phyloP scores from a whole-genome alignment of 1,140 invertebrate species.

The Aphelenchoides besseyi region DNA sequence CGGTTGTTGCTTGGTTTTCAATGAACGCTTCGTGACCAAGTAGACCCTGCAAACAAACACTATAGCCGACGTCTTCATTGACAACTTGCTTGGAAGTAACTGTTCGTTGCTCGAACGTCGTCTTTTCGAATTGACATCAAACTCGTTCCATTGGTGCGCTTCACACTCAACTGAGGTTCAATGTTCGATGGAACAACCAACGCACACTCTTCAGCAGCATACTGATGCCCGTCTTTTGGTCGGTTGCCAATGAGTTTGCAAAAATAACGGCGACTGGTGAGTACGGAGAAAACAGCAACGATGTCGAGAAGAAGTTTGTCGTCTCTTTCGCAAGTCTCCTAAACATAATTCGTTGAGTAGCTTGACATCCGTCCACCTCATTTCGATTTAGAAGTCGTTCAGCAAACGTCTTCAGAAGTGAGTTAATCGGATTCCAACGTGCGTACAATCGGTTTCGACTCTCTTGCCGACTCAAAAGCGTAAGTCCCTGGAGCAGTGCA shows the following conservation, averaged over 20 bases:
- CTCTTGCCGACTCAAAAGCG: neutral
- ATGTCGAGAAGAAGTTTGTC: slow-evolving; percentile 1
- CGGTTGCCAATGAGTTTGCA: slow-evolving; percentile 10
- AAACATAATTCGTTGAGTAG: slow-evolving; percentile 3
- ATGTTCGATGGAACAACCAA: neutral
- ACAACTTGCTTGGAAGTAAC: slow-evolving; percentile 14
- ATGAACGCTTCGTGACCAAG: slow-evolving; percentile 4
- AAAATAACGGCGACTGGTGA: neutral
- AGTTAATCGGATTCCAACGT: neutral
- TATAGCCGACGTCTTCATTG: neutral
- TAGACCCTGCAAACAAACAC: slow-evolving; percentile 10
- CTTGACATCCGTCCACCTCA: slow-evolving; percentile 1
- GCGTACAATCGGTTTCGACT: neutral
- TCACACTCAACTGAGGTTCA: slow-evolving; percentile 11
- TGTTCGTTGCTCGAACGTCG: neutral
- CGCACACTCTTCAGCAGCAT: slow-evolving; percentile 1
- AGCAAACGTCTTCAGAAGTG: neutral
- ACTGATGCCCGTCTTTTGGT: neutral
- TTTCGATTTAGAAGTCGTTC: neutral
- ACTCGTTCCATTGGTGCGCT: neutral
- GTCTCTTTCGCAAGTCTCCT: neutral
- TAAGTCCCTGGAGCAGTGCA: slow-evolving; percentile 11
- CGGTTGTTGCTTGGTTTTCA: neutral
- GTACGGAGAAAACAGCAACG: neutral
- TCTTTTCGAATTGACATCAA: slow-evolving; percentile 2